phyloP scores from a whole-genome alignment of 2,113 vertebrate genomes.

The Riparia riparia region DNA sequence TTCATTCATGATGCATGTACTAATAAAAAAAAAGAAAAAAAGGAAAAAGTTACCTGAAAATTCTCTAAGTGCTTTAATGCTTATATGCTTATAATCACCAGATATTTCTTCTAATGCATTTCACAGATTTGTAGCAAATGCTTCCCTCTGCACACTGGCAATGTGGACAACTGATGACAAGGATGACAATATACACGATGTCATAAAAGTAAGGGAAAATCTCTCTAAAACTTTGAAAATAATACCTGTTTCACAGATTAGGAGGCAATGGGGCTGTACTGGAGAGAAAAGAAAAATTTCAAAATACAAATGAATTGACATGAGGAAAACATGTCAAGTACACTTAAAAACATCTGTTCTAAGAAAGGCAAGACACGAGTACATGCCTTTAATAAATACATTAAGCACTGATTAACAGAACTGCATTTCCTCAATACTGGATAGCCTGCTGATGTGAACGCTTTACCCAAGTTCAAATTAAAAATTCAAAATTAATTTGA shows the following conservation, averaged over 20 bases:
- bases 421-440: not conserved
- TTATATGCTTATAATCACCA: not conserved
- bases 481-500: not conserved
- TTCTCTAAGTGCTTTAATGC: not conserved
- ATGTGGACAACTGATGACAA: not conserved
- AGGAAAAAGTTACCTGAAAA: not conserved
- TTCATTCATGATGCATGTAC: slow-evolving; percentile 81
- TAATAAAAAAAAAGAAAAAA: not conserved
- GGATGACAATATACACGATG: not conserved
- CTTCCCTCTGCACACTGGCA: not conserved
- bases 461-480: not conserved
- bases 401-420: not conserved
- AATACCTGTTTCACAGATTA: not conserved
- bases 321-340: not conserved
- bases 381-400: not conserved
- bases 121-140: not conserved
- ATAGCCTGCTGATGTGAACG: not conserved
- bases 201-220: not conserved
- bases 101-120: not conserved
- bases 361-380: not conserved
- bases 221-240: not conserved
- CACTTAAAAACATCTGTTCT: not conserved
- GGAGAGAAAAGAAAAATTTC: not conserved
- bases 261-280: not conserved
- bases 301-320: not conserved